Evolutionary conservation across 2,113 vertebrate genomes (phyloP), one percentile per base, ranked within the genome.

Genomic region (Hypanus sabinus): DNA sequence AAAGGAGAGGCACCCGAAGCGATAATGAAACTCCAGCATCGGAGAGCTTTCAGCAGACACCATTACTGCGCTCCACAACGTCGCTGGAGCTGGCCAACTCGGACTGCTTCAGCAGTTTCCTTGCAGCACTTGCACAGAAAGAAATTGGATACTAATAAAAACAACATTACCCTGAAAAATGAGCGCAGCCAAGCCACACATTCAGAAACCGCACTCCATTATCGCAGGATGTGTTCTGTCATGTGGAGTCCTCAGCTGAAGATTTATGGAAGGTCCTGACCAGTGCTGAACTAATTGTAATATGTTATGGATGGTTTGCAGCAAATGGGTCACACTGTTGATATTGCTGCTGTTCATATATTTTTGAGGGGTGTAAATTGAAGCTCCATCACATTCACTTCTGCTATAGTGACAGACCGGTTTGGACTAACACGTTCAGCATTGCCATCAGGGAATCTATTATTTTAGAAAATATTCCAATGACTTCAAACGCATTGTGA

Each of bases 121-220:
- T 55, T 70, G 24, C 91, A 93, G 46, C 38, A 38, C 71, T 93
- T 55, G 68, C 91, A 93, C 36, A 30, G 91, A 75, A 93, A 73
- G 91, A 93, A 93, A 93, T 75, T 93, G 90, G 68, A 93, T 46
- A 93, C 91, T 93, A 93, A 93, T 93, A 75, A 93, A 93, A 93
- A 93, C 68, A 30, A 55, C 91, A 93, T 93, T 93, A 93, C 65
- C 91, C 70, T 93, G 70, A 93, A 93, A 93, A 93, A 93, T 93
- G 91, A 93, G 91, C 22, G 27, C 10, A n/a, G 68, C 36, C 91
- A 27, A 70, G 70, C 91, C 90, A 3, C 38, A 30, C 91, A 73
- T 75, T 93, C 38, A 73, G 24, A 93, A 93, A 30, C 36, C 91
- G 46, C 91, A 75, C 91, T 93, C 91, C 70, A 93, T 93, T 93